Evolutionary conservation across 2,113 vertebrate species (phyloP).

Genomic region (Chionomys nivalis): DNA sequence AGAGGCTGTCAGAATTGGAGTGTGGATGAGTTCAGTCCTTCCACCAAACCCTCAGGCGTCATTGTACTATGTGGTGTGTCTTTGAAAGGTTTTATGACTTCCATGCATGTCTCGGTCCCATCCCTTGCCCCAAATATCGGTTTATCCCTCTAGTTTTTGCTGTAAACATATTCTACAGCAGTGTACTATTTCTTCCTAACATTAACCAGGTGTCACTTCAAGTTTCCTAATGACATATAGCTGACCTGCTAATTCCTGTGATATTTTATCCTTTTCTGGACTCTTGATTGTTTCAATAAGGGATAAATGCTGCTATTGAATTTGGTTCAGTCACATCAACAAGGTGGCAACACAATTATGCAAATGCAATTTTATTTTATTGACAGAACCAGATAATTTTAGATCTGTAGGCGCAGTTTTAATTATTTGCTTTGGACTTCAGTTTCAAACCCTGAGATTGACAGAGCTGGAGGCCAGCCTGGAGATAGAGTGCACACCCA

Average conservation of each 20-base stretch:
- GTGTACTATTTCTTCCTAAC: neutral
- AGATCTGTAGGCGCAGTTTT: neutral
- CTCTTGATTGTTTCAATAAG: neutral
- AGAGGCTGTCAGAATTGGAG: neutral
- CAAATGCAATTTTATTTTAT: constrained; percentile 53
- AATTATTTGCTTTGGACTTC: constrained; percentile 7
- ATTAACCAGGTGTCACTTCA: constrained; percentile 39
- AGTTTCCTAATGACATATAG: constrained; percentile 14
- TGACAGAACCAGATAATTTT: constrained; percentile 31
- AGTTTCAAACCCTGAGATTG: constrained; percentile 33
- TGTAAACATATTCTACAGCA: neutral
- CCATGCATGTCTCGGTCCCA: neutral
- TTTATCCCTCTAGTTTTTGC: constrained; percentile 13
- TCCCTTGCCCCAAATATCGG: neutral
- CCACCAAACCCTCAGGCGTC: rapidly evolving
- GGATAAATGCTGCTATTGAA: constrained; percentile 21
- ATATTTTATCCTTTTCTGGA: neutral
- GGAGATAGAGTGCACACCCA: neutral
- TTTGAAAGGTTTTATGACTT: neutral
- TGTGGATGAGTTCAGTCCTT: neutral
- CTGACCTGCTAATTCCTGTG: neutral
- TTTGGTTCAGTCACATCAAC: constrained; percentile 17
- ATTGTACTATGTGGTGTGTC: neutral
- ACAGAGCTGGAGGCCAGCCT: neutral
- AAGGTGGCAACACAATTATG: constrained; percentile 37